A percentile compares a stretch with the other conserved stretches of the same genome.
Conservation (phyloP, 2,797 vertebrate species). For the Falco naumanni region DNA sequence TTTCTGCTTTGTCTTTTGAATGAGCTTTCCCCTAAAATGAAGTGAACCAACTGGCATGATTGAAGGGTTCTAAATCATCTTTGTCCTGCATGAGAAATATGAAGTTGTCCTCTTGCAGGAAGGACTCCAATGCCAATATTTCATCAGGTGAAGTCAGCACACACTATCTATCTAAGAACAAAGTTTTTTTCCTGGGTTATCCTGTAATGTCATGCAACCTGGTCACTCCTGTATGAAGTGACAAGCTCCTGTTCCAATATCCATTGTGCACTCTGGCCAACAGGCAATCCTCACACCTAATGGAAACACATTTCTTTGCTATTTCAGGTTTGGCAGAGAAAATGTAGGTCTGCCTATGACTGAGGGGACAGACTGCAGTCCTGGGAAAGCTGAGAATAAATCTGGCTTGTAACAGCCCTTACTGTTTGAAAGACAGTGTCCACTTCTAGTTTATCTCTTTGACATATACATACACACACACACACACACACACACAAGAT, state of each 20-base stretch:
- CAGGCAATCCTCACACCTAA: not conserved
- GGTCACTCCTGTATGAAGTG: not conserved
- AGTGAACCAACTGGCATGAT: not conserved
- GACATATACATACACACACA: rapidly evolving
- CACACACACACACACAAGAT: too few species aligned
- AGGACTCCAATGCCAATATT: not conserved
- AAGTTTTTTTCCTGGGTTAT: not conserved
- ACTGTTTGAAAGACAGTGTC: not conserved
- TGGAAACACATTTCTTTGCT: not conserved
- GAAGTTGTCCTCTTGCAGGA: not conserved
- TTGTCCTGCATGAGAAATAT: not conserved
- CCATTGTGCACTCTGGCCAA: not conserved
- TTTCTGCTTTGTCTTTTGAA: not conserved
- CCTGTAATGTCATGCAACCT: not conserved
- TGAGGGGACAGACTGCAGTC: not conserved
- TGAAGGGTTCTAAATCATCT: not conserved
- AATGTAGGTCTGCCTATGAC: not conserved
- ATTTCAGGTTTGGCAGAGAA: not conserved
- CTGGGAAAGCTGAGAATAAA: not conserved
- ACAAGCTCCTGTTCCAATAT: not conserved
- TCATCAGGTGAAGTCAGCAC: not conserved
- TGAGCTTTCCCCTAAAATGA: not conserved
- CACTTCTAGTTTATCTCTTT: not conserved
- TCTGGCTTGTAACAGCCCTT: not conserved
- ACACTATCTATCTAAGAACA: not conserved